Conservation (phyloP, 2,113 vertebrate genomes). For the Anolis carolinensis region DNA sequence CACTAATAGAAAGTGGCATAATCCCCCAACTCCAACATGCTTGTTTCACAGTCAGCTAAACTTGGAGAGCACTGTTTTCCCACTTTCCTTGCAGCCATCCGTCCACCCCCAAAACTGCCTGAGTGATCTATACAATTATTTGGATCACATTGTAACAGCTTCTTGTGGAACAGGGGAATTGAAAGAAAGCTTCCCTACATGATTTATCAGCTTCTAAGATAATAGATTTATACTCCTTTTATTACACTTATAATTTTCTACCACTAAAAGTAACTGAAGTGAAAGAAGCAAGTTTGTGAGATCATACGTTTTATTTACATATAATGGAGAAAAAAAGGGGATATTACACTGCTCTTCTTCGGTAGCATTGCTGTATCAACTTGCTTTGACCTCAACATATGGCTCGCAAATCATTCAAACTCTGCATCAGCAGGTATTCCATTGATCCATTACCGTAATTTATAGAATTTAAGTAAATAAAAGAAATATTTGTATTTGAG, state of each 20-base stretch:
- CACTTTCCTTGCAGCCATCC: too few species aligned
- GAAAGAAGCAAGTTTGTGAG: not conserved
- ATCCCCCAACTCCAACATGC: too few species aligned
- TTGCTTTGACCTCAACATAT: not conserved
- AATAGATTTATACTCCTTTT: too few species aligned
- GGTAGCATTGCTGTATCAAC: too few species aligned
- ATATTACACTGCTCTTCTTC: not conserved
- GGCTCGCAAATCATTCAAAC: not conserved
- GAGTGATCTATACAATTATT: not conserved
- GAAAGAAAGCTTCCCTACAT: not conserved
- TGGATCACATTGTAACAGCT: too few species aligned
- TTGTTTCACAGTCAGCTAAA: too few species aligned
- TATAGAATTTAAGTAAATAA: conserved; percentile 59
- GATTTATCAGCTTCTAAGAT: too few species aligned
- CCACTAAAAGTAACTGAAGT: not conserved
- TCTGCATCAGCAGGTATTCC: not conserved
- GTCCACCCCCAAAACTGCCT: too few species aligned
- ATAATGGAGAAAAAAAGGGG: not conserved
- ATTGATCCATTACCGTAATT: not conserved
- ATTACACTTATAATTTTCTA: not conserved
- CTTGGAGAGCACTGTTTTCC: too few species aligned
- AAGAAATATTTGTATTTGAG: conserved; percentile 35
- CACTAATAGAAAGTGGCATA: too few species aligned
- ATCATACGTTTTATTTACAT: not conserved
- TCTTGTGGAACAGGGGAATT: too few species aligned